A percentile compares a stretch with the other conserved stretches of the same genome.
These are phyloP conservation scores for Clanis bilineata DNA, from an alignment of 2,888 invertebrate species.

Conservation along the genomic window DNA sequence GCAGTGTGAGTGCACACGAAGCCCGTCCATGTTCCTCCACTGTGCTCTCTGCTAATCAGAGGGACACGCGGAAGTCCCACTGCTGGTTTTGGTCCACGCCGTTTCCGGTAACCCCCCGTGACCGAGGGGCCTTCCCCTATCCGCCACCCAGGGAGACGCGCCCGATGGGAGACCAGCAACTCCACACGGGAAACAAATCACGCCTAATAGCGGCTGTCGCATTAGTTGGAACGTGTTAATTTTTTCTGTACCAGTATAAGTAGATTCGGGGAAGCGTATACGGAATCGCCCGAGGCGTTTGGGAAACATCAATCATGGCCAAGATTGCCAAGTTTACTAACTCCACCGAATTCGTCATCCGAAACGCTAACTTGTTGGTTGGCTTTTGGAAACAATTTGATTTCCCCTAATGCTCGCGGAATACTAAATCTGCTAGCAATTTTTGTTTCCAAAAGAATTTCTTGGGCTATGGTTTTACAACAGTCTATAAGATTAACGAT, in stretches of 20 bases:
- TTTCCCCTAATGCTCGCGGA: slow-evolving; percentile 43
- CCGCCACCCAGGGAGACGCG: too few species aligned
- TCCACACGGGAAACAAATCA: too few species aligned
- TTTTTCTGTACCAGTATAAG: not conserved
- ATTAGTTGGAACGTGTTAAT: not conserved
- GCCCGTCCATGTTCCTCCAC: too few species aligned
- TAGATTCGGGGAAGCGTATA: slow-evolving; percentile 18
- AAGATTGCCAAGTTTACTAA: slow-evolving; percentile 47
- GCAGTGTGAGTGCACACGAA: too few species aligned
- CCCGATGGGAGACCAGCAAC: too few species aligned
- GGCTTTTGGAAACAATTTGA: slow-evolving; percentile 47
- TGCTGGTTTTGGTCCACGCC: too few species aligned
- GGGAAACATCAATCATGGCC: slow-evolving; percentile 44
- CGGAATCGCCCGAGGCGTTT: slow-evolving; percentile 35
- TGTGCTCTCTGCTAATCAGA: too few species aligned
- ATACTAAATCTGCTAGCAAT: slow-evolving; percentile 34
- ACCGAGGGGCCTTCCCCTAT: too few species aligned
- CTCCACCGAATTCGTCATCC: slow-evolving; percentile 41
- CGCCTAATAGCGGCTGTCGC: not conserved
- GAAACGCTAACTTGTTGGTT: slow-evolving; percentile 38
- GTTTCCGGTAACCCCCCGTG: too few species aligned
- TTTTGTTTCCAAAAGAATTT: slow-evolving; percentile 21
- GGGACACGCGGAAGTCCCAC: too few species aligned
- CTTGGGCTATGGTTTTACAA: slow-evolving; percentile 7
- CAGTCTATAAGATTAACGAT: slow-evolving; percentile 2